Percentiles rank a stretch among this genome's conserved stretches.
Conservation (phyloP, 2,797 vertebrate species). For the Ptychadena robeensis region DNA sequence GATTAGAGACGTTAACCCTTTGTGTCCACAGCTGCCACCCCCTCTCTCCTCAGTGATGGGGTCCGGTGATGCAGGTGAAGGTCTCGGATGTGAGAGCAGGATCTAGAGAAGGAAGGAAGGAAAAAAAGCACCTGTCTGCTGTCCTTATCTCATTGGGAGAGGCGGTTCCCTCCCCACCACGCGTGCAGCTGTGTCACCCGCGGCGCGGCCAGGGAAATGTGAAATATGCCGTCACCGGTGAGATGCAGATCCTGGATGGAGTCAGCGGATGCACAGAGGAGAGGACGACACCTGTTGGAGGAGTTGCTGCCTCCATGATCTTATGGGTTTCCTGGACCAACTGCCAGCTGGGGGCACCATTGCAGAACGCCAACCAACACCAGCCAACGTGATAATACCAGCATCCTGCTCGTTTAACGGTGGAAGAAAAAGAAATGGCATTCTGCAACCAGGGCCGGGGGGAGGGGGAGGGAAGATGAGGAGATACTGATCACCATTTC, state of each 20-base stretch:
- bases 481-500: constrained; percentile 42
- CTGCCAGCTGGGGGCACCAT: constrained; percentile 45
- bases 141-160: constrained; percentile 57
- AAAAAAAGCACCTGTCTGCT: constrained; percentile 55
- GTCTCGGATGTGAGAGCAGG: constrained; percentile 32
- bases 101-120: constrained; percentile 33
- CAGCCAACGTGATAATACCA: constrained; percentile 50
- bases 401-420: constrained; percentile 58
- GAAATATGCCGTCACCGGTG: constrained; percentile 12
- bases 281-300: constrained; percentile 75
- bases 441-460: constrained; percentile 58
- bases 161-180: constrained; percentile 57
- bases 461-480: constrained; percentile 55
- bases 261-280: constrained; percentile 59
- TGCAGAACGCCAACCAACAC: constrained; percentile 45
- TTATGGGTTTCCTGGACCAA: constrained; percentile 62
- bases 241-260: neutral
- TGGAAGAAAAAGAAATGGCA: constrained; percentile 49
- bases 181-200: constrained; percentile 28
- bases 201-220: constrained; percentile 18
- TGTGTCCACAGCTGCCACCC: neutral
- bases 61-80: neutral
- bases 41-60: neutral
- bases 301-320: constrained; percentile 65
- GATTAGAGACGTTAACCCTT: constrained; percentile 68